These are phyloP conservation scores for Argentina silus DNA, from an alignment of 2,797 vertebrate genomes.

Conservation along the genomic window DNA sequence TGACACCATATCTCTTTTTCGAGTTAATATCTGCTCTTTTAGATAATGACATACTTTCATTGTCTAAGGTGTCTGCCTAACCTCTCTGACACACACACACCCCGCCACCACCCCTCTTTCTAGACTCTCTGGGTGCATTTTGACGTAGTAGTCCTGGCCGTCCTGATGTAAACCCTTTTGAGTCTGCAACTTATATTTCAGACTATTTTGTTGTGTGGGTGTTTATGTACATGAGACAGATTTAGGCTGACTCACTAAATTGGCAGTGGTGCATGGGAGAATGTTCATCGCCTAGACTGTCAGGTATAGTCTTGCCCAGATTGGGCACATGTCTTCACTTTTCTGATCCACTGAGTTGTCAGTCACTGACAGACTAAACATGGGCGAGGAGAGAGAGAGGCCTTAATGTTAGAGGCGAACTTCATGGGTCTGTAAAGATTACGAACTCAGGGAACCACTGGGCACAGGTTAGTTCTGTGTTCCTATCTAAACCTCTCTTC, in stretches of 20 bases:
- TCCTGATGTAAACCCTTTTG: not conserved
- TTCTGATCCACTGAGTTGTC: not conserved
- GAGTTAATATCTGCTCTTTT: slow-evolving; percentile 3
- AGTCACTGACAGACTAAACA: not conserved
- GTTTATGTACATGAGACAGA: not conserved
- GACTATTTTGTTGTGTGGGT: slow-evolving; percentile 3
- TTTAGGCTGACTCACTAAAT: slow-evolving; percentile 36
- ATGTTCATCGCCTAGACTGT: not conserved
- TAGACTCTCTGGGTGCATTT: slow-evolving; percentile 6
- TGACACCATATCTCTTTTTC: not conserved
- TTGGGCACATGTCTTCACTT: not conserved
- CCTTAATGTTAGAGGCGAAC: not conserved
- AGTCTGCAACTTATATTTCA: not conserved
- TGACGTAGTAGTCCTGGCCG: not conserved
- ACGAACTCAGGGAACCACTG: not conserved
- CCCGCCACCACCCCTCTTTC: not conserved
- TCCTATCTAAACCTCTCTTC: not conserved
- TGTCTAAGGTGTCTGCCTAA: slow-evolving; percentile 22
- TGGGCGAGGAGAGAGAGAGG: not conserved
- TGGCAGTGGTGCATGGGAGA: not conserved
- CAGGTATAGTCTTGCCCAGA: slow-evolving; percentile 1
- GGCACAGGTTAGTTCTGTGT: not conserved
- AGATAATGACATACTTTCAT: slow-evolving; percentile 40
- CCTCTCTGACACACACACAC: slow-evolving; percentile 4
- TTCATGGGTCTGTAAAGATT: not conserved